A percentile compares a stretch with the other conserved stretches of the same genome.
phyloP scores from a whole-genome alignment of 2,797 vertebrate species.

The Poecilia wingei region DNA sequence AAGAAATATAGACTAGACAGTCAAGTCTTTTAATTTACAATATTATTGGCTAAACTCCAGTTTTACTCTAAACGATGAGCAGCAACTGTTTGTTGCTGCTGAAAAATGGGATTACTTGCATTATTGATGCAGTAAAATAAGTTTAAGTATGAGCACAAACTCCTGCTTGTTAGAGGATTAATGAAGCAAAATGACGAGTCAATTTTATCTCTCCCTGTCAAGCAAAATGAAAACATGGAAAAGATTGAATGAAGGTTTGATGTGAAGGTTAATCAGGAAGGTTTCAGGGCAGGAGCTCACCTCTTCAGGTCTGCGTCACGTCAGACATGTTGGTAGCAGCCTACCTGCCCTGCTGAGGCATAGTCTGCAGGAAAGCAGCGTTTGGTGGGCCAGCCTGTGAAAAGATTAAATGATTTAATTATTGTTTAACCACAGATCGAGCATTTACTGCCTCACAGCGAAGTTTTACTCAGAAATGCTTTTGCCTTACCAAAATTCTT shows the following conservation, averaged over 20 bases:
- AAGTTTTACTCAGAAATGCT: slow-evolving; percentile 8
- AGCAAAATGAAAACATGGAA: neutral
- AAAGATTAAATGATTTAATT: slow-evolving; percentile 19
- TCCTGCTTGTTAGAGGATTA: neutral
- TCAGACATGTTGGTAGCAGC: slow-evolving; percentile 27
- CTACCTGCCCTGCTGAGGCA: slow-evolving; percentile 20
- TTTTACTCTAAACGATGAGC: neutral
- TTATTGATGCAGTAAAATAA: neutral
- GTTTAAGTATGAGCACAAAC: neutral
- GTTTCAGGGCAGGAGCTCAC: slow-evolving; percentile 21
- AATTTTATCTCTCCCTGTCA: neutral
- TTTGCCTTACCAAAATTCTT: slow-evolving; percentile 23
- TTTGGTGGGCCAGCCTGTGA: slow-evolving; percentile 38
- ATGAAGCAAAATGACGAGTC: neutral
- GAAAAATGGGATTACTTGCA: neutral
- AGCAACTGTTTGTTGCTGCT: neutral
- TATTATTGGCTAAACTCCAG: neutral
- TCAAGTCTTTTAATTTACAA: neutral
- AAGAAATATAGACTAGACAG: neutral
- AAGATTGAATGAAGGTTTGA: neutral
- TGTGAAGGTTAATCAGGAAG: neutral
- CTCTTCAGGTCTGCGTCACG: slow-evolving; percentile 39
- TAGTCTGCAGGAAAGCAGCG: neutral
- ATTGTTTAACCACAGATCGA: neutral
- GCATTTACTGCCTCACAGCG: neutral